These are phyloP conservation scores for Adelognathus sp. DNA, from an alignment of 2,888 invertebrate genomes.

Conservation along the genomic window DNA sequence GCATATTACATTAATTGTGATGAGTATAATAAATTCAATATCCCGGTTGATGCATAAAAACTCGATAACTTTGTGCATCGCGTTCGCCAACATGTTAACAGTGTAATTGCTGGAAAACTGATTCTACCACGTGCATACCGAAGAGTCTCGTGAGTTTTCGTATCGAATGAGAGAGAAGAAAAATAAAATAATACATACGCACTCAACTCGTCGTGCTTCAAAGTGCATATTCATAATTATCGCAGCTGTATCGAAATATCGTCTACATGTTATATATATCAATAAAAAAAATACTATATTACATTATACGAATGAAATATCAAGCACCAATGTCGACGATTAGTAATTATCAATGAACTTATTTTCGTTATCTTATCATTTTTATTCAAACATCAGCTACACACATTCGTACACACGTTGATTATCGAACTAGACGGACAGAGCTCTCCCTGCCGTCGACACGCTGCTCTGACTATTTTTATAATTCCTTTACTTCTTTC, in stretches of 20 bases:
- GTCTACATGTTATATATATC: conserved; percentile 69
- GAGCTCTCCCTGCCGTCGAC: too few species aligned
- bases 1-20: not conserved
- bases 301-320: conserved; percentile 17
- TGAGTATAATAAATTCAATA: too few species aligned
- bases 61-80: too few species aligned
- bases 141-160: conserved; percentile 19
- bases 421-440: conserved; percentile 33
- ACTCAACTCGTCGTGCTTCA: conserved; percentile 35
- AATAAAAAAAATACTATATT: conserved; percentile 61
- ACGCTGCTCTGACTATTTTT: not conserved
- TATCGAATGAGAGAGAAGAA: not conserved
- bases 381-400: conserved; percentile 36
- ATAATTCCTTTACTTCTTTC: not conserved
- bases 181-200: conserved; percentile 7
- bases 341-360: not conserved
- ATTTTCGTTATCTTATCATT: not conserved
- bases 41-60: too few species aligned
- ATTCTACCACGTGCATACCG: not conserved
- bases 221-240: conserved; percentile 62
- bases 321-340: not conserved
- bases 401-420: conserved; percentile 25
- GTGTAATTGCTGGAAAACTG: too few species aligned
- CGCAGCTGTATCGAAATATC: conserved; percentile 69
- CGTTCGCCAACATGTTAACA: too few species aligned